Evolutionary conservation across 2,797 vertebrate genomes (phyloP).

Genomic region (Anisognathus igniventris): DNA sequence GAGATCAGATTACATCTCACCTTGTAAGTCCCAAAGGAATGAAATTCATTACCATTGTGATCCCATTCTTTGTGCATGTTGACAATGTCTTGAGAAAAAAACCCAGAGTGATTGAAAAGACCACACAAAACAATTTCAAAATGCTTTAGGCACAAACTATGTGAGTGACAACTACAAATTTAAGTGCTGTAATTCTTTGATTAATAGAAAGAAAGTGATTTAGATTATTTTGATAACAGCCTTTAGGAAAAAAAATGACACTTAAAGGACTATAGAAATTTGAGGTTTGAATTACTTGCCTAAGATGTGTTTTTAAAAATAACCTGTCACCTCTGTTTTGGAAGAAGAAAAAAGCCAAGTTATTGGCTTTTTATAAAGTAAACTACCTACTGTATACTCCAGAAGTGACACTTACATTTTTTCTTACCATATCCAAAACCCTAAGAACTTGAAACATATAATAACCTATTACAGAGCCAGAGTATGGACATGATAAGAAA

Average conservation of each 20-base stretch:
- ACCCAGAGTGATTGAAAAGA: slow-evolving; percentile 68
- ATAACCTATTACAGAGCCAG: background rate
- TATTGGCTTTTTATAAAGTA: slow-evolving; percentile 54
- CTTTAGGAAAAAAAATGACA: slow-evolving; percentile 66
- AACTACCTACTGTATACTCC: slow-evolving; percentile 24
- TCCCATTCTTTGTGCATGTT: slow-evolving; percentile 62
- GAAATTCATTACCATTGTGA: slow-evolving; percentile 59
- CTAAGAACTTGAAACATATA: background rate
- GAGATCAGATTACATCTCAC: slow-evolving; percentile 33
- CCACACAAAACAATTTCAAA: slow-evolving; percentile 76
- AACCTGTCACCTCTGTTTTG: slow-evolving; percentile 59
- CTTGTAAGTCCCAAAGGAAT: slow-evolving; percentile 54
- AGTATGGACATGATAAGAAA: background rate
- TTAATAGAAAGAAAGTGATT: slow-evolving; percentile 74
- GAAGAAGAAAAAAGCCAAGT: slow-evolving; percentile 19
- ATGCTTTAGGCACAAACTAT: slow-evolving; percentile 69
- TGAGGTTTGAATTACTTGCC: slow-evolving; percentile 55
- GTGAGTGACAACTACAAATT: slow-evolving; percentile 76
- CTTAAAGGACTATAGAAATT: slow-evolving; percentile 62
- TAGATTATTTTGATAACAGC: slow-evolving; percentile 74
- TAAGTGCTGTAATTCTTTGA: slow-evolving; percentile 75
- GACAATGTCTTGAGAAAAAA: slow-evolving; percentile 61
- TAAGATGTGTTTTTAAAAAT: slow-evolving; percentile 67
- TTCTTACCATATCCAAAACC: slow-evolving; percentile 9
- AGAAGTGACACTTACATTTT: slow-evolving; percentile 35